Base-by-base conservation (phyloP, 2,888 invertebrate genomes). In the Drosophila glabriapex region DNA sequence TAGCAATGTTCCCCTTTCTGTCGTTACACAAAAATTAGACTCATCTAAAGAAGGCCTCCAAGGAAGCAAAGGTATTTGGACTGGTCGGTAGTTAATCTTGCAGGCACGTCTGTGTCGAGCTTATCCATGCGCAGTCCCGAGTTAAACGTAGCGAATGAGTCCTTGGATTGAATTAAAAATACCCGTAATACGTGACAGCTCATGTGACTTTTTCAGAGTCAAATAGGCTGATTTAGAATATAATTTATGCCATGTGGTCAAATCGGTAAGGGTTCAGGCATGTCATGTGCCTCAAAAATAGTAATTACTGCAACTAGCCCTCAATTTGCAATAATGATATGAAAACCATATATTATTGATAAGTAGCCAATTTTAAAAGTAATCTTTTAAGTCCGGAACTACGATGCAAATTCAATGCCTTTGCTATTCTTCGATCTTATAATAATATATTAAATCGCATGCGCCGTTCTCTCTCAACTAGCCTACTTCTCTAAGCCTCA, bases 141-240 rank as follows among this genome's bases (percentile, higher is more conserved):
- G 69, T 61, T 55, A 67, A 67, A 61, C 60, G 60, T 43, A 43
- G 49, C 60, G 60, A 39, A 55, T 52, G 55, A 68, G 50, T 50
- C 41, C 39, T 56, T 56, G 69, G 69, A 69, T 62, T 61, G 70
- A 69, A 71, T 69, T 62, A 69, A 71, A 55, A 69, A 4, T 25
- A 46, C 25, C 14, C 14, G 14, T 2, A 4, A 46, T 25, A 25
- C 46, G 25, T 69, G 43, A 28, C 46, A 37, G 62, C 43, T 61
- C 41, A 35, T 55, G 41, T 68, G 55, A 55, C 55, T 35, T 66
- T 55, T 33, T 37, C 55, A 28, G 12, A 25, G 28, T 35, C 52
- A 29, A 66, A 31, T 28, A 9, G 29, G 5, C 43, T 41, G 46
- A 46, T 16, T 50, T 50, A 33, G 54, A 66, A 39, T 59, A 31